Conservation (phyloP, 1,140 invertebrate genomes). For the Danaus plexippus region DNA sequence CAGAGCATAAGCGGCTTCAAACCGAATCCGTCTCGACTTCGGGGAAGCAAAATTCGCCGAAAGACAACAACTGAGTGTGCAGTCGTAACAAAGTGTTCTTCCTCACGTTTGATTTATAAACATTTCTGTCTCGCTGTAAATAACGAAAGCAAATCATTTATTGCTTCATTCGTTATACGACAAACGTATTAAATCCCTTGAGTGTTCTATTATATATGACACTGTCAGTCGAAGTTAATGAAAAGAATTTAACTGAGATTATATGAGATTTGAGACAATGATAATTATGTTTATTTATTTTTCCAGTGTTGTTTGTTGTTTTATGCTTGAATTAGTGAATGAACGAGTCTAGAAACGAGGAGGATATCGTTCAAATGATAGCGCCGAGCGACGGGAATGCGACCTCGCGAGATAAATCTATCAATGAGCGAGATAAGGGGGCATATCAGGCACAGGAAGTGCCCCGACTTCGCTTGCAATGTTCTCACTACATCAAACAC, state of each 20-base stretch:
- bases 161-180: too few relatives aligned
- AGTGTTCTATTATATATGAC: too few relatives aligned
- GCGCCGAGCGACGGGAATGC: slow-evolving; percentile 29
- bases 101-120: slow-evolving; percentile 18
- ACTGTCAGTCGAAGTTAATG: too few relatives aligned
- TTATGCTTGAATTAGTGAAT: background rate
- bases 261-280: too few relatives aligned
- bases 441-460: slow-evolving; percentile 59
- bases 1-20: background rate
- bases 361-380: slow-evolving; percentile 25
- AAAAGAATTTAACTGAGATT: too few relatives aligned
- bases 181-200: too few relatives aligned
- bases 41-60: slow-evolving; percentile 33
- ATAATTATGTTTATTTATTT: too few relatives aligned
- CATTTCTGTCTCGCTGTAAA: slow-evolving; percentile 11
- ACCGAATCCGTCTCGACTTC: slow-evolving; percentile 15
- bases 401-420: slow-evolving; percentile 66
- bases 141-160: too few relatives aligned
- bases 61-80: slow-evolving; percentile 20
- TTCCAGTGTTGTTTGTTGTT: too few relatives aligned
- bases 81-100: slow-evolving; percentile 1
- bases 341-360: slow-evolving; percentile 18
- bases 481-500: slow-evolving; percentile 17
- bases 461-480: slow-evolving; percentile 41
- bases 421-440: slow-evolving; percentile 64